These are phyloP conservation scores for Cheiracanthium punctorium DNA, from an alignment of 2,888 invertebrate species.

Conservation along the genomic window DNA sequence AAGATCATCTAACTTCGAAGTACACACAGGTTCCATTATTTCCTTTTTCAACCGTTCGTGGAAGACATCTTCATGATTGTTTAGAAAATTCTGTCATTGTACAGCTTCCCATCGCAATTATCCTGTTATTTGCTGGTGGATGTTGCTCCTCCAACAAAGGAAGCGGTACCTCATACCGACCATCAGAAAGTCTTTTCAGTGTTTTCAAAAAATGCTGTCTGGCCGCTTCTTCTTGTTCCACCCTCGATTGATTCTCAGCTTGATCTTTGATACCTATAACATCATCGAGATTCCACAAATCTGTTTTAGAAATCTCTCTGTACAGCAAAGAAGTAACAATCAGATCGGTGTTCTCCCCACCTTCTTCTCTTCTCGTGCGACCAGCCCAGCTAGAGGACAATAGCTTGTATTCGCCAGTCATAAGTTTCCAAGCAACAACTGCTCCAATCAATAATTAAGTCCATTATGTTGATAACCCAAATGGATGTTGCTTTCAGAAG, in stretches of 20 bases:
- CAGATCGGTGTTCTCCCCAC: neutral
- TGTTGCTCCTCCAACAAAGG: too few relatives aligned
- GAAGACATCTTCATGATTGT: too few relatives aligned
- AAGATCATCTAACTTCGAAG: too few relatives aligned
- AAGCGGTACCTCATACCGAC: too few relatives aligned
- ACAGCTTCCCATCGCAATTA: neutral
- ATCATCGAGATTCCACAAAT: neutral
- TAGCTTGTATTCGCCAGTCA: neutral
- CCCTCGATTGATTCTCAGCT: too few relatives aligned
- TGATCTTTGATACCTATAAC: neutral
- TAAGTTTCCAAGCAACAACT: neutral
- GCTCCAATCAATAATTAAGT: slow-evolving; percentile 9
- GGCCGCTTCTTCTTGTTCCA: too few relatives aligned
- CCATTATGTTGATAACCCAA: neutral
- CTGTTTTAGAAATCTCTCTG: neutral
- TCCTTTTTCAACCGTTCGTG: too few relatives aligned
- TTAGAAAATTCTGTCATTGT: neutral
- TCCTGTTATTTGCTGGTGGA: too few relatives aligned
- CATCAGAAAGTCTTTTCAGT: neutral
- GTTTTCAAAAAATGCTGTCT: neutral
- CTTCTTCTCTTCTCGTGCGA: neutral
- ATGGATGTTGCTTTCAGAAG: neutral
- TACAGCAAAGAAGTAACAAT: neutral
- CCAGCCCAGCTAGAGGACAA: neutral
- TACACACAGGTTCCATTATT: too few relatives aligned